Percentiles rank a stretch among this genome's conserved stretches.
Evolutionary conservation across 2,113 vertebrate species (phyloP).

Genomic region (Charadrius vociferus): DNA sequence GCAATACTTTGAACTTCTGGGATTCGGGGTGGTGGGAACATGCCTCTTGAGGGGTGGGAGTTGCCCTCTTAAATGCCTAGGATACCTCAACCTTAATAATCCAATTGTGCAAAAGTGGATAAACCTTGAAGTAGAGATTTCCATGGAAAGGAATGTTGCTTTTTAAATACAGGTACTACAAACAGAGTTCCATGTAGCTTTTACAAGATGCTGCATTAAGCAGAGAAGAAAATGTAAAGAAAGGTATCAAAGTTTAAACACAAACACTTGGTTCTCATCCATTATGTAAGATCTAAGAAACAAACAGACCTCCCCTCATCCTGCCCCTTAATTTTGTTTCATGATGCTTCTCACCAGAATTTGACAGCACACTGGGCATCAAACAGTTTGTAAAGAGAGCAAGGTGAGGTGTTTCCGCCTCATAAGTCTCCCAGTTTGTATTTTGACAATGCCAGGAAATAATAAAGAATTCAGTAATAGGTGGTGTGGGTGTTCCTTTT

Average conservation of each 20-base stretch:
- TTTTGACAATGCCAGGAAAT: not conserved
- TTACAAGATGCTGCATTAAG: not conserved
- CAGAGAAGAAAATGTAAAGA: not conserved
- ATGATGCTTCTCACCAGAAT: not conserved
- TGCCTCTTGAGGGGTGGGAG: not conserved
- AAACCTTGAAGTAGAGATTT: not conserved
- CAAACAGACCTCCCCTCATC: not conserved
- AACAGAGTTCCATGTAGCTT: not conserved
- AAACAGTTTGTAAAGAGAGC: not conserved
- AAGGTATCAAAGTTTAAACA: not conserved
- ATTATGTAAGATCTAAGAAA: not conserved
- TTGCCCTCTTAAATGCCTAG: not conserved
- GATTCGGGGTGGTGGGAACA: accelerated
- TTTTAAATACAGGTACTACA: not conserved
- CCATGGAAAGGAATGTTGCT: not conserved
- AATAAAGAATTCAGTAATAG: not conserved
- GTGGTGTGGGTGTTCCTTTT: not conserved
- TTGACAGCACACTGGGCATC: not conserved
- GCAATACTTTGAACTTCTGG: not conserved
- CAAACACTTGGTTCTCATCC: not conserved
- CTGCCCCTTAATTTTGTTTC: not conserved
- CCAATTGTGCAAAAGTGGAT: not conserved
- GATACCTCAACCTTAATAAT: not conserved
- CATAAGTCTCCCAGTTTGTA: not conserved
- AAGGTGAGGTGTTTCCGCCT: not conserved